A percentile compares a stretch with the other conserved stretches of the same genome.
Evolutionary conservation across 2,113 vertebrate genomes (phyloP).

Genomic region (Caranx ignobilis): DNA sequence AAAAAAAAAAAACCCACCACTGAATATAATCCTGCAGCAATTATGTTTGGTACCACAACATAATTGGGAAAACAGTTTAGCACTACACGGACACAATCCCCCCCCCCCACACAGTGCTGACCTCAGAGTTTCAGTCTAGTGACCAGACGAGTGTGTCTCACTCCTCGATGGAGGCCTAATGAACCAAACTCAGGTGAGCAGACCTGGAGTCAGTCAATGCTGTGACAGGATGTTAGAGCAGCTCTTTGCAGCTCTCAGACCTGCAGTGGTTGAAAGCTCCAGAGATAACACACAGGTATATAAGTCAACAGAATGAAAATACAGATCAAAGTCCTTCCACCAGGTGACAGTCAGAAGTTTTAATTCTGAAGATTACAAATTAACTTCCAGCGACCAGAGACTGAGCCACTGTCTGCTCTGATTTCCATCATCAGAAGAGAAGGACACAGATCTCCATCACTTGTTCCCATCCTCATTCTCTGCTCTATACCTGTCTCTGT

Average conservation of each 20-base stretch:
- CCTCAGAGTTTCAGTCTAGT: too few species aligned
- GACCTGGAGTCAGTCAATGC: neutral
- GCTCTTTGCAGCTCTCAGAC: neutral
- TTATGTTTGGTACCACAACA: too few species aligned
- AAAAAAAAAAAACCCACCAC: too few species aligned
- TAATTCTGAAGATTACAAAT: slow-evolving; percentile 20
- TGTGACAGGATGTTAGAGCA: neutral
- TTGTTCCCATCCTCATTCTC: slow-evolving; percentile 63
- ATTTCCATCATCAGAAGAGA: slow-evolving; percentile 42
- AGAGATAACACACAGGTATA: neutral
- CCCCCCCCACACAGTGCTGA: too few species aligned
- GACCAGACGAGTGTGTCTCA: too few species aligned
- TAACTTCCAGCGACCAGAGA: neutral
- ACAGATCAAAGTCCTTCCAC: neutral
- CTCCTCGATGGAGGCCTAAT: too few species aligned
- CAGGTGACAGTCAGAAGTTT: slow-evolving; percentile 18
- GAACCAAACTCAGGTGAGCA: neutral
- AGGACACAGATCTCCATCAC: slow-evolving; percentile 62
- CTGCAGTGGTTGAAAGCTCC: neutral
- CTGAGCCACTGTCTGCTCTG: slow-evolving; percentile 1
- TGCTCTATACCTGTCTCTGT: slow-evolving; percentile 81
- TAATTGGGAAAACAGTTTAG: neutral
- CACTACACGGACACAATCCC: neutral
- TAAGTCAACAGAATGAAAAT: neutral
- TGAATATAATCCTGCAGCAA: too few species aligned